Percentiles rank a stretch among this genome's conserved stretches.
Conservation (phyloP, 1,140 invertebrate genomes). For the Cotesia vestalis region DNA sequence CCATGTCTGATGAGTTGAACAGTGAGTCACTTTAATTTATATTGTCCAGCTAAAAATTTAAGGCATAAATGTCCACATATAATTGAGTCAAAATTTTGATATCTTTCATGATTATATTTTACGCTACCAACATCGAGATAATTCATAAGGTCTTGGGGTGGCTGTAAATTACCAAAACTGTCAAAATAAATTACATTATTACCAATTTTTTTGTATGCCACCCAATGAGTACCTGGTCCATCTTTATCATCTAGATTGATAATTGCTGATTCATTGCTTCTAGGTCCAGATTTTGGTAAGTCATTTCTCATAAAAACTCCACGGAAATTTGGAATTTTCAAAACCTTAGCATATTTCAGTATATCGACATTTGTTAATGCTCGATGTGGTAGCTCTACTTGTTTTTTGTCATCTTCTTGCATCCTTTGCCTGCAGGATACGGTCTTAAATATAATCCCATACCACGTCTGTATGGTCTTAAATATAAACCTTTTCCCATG, state of each 20-base stretch:
- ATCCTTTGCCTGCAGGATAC: not conserved
- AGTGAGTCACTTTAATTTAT: constrained; percentile 17
- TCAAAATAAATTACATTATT: constrained; percentile 45
- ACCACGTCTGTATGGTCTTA: constrained; percentile 50
- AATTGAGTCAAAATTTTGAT: constrained; percentile 36
- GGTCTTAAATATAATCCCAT: constrained; percentile 38
- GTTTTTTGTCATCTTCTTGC: constrained; percentile 25
- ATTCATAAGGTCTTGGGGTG: constrained; percentile 37
- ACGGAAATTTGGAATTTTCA: constrained; percentile 43
- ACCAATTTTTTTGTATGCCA: constrained; percentile 46
- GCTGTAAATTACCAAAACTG: constrained; percentile 45
- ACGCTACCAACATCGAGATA: constrained; percentile 38
- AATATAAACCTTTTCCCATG: constrained; percentile 47
- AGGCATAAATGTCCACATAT: constrained; percentile 38
- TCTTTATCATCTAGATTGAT: constrained; percentile 36
- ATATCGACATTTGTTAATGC: constrained; percentile 46
- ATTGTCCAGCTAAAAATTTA: constrained; percentile 29
- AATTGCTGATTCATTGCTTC: constrained; percentile 28
- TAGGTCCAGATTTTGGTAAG: constrained; percentile 38
- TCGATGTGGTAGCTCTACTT: constrained; percentile 31
- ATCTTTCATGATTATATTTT: constrained; percentile 34
- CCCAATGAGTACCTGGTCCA: constrained; percentile 47
- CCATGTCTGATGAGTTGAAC: constrained; percentile 13
- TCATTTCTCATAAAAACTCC: constrained; percentile 47
- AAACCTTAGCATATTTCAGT: constrained; percentile 36